Conservation (phyloP, 2,888 invertebrate genomes). For the Rhamphomyia laevipes region DNA sequence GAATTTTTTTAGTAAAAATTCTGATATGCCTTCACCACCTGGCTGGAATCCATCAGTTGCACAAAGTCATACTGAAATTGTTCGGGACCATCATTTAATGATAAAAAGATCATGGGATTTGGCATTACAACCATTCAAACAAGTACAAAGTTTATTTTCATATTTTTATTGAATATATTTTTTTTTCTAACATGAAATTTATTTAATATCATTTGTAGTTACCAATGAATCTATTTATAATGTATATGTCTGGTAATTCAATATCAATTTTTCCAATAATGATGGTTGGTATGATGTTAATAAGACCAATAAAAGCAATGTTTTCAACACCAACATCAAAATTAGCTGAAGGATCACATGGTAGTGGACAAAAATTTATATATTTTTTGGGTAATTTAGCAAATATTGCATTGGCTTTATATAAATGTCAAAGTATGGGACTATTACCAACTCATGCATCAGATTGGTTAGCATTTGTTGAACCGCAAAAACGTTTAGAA, state of each 20-base stretch:
- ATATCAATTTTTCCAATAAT: constrained; percentile 99
- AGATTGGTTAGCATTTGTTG: constrained; percentile 96
- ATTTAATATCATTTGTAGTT: constrained; percentile 33
- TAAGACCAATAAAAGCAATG: constrained; percentile 90
- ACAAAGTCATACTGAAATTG: constrained; percentile 62
- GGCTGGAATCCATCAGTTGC: constrained; percentile 67
- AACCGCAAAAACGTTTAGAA: constrained; percentile 75
- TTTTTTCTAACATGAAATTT: not conserved
- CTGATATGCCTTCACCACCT: constrained; percentile 65
- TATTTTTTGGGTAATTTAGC: constrained; percentile 89
- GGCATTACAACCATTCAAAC: constrained; percentile 87
- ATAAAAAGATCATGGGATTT: constrained; percentile 96
- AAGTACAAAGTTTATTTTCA: constrained; percentile 44
- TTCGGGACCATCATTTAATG: constrained; percentile 72
- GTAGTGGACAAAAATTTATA: constrained; percentile 80
- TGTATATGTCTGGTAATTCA: constrained; percentile 99
- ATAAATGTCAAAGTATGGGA: constrained; percentile 98
- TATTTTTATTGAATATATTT: not conserved
- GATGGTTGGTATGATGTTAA: constrained; percentile 99
- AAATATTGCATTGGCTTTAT: constrained; percentile 81
- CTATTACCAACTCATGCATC: constrained; percentile 92
- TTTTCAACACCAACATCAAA: constrained; percentile 87
- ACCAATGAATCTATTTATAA: constrained; percentile 98
- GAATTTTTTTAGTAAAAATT: constrained; percentile 26
- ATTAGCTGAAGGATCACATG: constrained; percentile 86